Evolutionary conservation across 2,797 vertebrate species (phyloP).

Genomic region (Notolabrus celidotus): DNA sequence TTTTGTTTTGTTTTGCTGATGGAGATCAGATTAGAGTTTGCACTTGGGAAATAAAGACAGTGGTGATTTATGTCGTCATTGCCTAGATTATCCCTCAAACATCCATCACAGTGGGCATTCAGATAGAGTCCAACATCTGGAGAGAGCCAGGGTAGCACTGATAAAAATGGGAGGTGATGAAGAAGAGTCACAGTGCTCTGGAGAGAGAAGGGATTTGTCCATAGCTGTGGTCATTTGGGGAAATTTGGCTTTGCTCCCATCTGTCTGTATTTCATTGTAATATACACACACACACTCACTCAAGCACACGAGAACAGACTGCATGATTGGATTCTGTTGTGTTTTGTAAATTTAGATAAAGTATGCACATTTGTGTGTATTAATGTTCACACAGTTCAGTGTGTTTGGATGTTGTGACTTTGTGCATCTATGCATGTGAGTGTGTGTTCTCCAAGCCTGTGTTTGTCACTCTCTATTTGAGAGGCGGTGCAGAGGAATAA

Average conservation of each 20-base stretch:
- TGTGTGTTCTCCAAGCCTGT: conserved; percentile 51
- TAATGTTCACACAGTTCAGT: not conserved
- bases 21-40: conserved; percentile 2
- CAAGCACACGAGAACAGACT: not conserved
- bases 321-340: not conserved
- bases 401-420: not conserved
- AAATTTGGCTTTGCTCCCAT: conserved; percentile 34
- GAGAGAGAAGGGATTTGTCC: conserved; percentile 19
- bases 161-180: conserved; percentile 25
- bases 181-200: conserved; percentile 28
- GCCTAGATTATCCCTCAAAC: conserved; percentile 9
- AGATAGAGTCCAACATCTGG: conserved; percentile 20
- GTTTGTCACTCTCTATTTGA: conserved; percentile 67
- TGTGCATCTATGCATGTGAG: not conserved
- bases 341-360: conserved; percentile 19
- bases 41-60: not conserved
- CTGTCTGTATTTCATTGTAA: conserved; percentile 37
- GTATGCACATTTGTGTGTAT: not conserved
- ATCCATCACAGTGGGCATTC: conserved; percentile 35
- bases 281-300: not conserved
- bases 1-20: not conserved
- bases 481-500: conserved; percentile 52
- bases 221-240: conserved; percentile 42
- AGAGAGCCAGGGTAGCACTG: not conserved
- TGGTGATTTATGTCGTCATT: conserved; percentile 26